Percentiles rank a stretch among this genome's conserved stretches.
Evolutionary conservation across 2,113 vertebrate species (phyloP).

Genomic region (Microcebus jonahi): DNA sequence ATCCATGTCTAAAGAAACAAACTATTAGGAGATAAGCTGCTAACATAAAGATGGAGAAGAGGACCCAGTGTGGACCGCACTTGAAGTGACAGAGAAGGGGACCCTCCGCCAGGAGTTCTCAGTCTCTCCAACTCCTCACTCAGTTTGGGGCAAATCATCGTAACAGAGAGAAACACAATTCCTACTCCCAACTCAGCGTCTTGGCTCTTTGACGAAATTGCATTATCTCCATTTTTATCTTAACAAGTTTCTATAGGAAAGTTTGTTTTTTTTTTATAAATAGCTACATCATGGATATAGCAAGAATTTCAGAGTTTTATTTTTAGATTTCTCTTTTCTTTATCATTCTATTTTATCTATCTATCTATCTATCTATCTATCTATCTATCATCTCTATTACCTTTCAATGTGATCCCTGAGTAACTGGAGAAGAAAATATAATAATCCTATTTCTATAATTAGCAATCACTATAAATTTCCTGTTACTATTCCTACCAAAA

Average conservation of each 20-base stretch:
- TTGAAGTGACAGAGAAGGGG: fast-evolving
- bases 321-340: neutral
- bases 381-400: neutral
- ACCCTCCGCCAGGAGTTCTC: fast-evolving
- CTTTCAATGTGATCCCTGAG: neutral
- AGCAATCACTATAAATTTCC: neutral
- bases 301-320: neutral
- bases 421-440: neutral
- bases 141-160: fast-evolving
- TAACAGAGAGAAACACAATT: neutral
- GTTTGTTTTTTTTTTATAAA: neutral
- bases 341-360: neutral
- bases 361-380: neutral
- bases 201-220: neutral
- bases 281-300: no score
- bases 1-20: neutral
- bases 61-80: fast-evolving
- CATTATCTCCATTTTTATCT: neutral
- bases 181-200: fast-evolving
- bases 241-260: neutral
- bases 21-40: neutral
- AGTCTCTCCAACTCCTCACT: fast-evolving
- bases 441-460: constrained; percentile 25
- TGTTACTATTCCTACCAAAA: constrained; percentile 19
- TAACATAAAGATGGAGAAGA: fast-evolving